Evolutionary conservation across 2,113 vertebrate genomes (phyloP), one percentile per base, ranked within the genome.

Genomic region (Chaetura pelagica): DNA sequence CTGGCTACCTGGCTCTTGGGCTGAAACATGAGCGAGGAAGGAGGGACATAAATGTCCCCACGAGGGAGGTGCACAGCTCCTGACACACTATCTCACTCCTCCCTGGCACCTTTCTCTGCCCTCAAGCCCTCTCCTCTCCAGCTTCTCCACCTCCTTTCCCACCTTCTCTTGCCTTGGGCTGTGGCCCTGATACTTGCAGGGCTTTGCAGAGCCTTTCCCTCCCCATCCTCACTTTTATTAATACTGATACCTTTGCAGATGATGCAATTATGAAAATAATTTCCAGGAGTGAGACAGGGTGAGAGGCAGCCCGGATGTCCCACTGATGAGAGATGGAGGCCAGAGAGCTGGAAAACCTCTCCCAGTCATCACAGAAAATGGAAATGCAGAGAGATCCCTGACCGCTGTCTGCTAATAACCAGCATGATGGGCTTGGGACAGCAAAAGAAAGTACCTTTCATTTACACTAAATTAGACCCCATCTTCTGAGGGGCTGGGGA

Each of bases 401-500:
- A 0, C 89, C 95, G 68, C 78, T 83, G 78, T 81, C 42, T 67
- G 54, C 78, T 96, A 88, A 96, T 63, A 67, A 64, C 51, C 51
- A 84, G 76, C 29, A 63, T 75, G 83, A 75, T 4, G 40, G 46
- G 62, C 55, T 86, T 4, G 3, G 73, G 87, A 81, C 12, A 80
- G 57, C 69, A 83, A 64, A 87, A 91, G 84, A 91, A 87, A 80
- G 68, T 64, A 78, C 15, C 63, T 80, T 57, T 55, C 72, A 76
- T 96, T 96, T 94, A 93, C 82, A 94, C 75, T 86, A 79, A 81
- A 90, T 94, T 91, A 96, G 64, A 87, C 73, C 58, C 74, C 61
- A 44, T 91, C 84, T 75, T 93, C 71, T 0, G 0, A 84, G 86
- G 0, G 0, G 34, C 64, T 57, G 38, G 29, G 59, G 68, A 89